Conservation (phyloP, 2,888 invertebrate genomes). For the Drosophila anomelani region DNA sequence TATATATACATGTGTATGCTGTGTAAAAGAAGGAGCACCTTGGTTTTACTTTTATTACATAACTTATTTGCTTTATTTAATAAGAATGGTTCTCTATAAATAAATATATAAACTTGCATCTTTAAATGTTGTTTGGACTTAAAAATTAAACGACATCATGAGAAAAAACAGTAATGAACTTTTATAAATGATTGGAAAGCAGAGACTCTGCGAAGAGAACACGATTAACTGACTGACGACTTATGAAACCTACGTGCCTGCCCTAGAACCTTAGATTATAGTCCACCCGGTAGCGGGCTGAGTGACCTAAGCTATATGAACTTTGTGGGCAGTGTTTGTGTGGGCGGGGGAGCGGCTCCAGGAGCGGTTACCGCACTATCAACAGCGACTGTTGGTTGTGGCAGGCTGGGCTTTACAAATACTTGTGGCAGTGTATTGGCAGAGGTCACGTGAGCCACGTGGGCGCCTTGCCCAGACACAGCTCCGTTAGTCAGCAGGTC, state of each 20-base stretch:
- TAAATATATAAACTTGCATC: constrained; percentile 61
- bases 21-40: constrained; percentile 30
- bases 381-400: constrained; percentile 25
- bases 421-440: constrained; percentile 74
- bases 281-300: constrained; percentile 15
- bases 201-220: constrained; percentile 10
- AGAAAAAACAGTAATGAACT: constrained; percentile 34
- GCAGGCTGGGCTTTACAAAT: constrained; percentile 71
- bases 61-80: constrained; percentile 75
- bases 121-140: constrained; percentile 51
- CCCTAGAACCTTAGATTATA: constrained; percentile 22
- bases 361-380: constrained; percentile 27
- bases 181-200: constrained; percentile 24
- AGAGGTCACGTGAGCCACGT: constrained; percentile 8
- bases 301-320: constrained; percentile 52
- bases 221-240: constrained; percentile 6
- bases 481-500: constrained; percentile 61
- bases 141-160: constrained; percentile 23
- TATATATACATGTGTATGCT: constrained; percentile 21
- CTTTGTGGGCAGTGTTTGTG: constrained; percentile 64
- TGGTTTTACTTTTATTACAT: constrained; percentile 56
- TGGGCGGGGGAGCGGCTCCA: constrained; percentile 29
- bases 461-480: constrained; percentile 18
- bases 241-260: constrained; percentile 27
- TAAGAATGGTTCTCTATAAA: constrained; percentile 74